phyloP scores from a whole-genome alignment of 2,113 vertebrate genomes.

The Archilochus colubris region DNA sequence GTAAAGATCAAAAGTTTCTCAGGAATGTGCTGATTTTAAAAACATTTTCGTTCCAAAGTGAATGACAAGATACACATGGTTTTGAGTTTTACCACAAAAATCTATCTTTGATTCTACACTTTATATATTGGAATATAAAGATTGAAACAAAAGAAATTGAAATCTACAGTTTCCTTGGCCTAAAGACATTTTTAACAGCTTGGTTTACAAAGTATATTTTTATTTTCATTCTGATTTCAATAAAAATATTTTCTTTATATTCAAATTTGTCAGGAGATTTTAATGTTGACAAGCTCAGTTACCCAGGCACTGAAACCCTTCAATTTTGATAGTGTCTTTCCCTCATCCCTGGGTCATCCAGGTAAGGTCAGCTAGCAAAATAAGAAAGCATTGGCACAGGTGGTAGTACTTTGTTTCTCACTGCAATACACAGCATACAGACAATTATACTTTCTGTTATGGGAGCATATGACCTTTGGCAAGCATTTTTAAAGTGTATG shows the following conservation, averaged over 20 bases:
- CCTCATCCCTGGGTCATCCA: neutral
- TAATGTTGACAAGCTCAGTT: neutral
- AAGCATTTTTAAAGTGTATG: neutral
- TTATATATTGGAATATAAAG: neutral
- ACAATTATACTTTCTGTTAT: neutral
- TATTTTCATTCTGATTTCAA: neutral
- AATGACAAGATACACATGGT: slow-evolving; percentile 20
- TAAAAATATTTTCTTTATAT: neutral
- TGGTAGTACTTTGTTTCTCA: neutral
- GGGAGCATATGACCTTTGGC: neutral
- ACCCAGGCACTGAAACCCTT: neutral
- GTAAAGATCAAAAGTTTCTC: slow-evolving; percentile 42
- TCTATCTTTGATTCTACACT: neutral
- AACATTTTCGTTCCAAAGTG: neutral
- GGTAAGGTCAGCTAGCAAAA: neutral
- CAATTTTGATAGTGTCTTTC: neutral
- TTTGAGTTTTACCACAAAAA: neutral
- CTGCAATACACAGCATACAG: neutral
- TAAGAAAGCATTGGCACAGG: neutral
- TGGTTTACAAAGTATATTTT: neutral
- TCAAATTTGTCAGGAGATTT: neutral
- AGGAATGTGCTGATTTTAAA: slow-evolving; percentile 7
- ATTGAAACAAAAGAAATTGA: neutral
- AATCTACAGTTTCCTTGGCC: neutral
- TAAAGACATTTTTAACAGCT: neutral